A percentile compares a stretch with the other conserved stretches of the same genome.
Evolutionary conservation across 2,113 vertebrate species (phyloP).

Genomic region (Austrofundulus limnaeus): DNA sequence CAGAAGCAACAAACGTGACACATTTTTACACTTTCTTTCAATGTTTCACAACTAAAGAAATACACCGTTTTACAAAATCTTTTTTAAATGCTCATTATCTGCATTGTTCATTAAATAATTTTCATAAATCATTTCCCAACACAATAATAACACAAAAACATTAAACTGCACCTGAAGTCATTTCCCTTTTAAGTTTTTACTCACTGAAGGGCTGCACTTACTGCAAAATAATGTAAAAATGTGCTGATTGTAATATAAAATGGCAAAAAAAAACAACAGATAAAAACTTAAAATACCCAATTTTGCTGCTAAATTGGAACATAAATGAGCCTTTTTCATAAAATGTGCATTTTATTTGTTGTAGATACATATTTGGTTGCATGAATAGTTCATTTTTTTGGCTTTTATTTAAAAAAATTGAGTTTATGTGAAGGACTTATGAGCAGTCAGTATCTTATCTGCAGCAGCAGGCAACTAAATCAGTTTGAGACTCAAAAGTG

Average conservation of each 20-base stretch:
- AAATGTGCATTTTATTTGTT: background rate
- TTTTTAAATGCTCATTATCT: constrained; percentile 8
- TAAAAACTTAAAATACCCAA: background rate
- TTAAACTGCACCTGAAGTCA: background rate
- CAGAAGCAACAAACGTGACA: constrained; percentile 3
- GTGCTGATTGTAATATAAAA: background rate
- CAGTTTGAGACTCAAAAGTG: too few species aligned
- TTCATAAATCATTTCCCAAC: background rate
- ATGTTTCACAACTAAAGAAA: background rate
- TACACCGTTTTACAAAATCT: background rate
- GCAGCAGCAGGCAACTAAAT: too few species aligned
- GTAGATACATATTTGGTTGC: too few species aligned
- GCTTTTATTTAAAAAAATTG: too few species aligned
- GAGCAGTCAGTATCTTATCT: too few species aligned
- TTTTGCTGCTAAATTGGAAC: background rate
- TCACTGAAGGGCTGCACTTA: too few species aligned
- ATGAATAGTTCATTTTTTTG: too few species aligned
- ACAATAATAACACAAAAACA: background rate
- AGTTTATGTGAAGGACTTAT: too few species aligned
- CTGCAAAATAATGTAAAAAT: too few species aligned
- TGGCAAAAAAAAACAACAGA: background rate
- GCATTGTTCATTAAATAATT: too few species aligned
- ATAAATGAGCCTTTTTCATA: background rate
- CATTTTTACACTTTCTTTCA: constrained; percentile 2
- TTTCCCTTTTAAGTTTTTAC: background rate